phyloP scores from a whole-genome alignment of 1,140 invertebrate genomes.

The Drosophila nannoptera region DNA sequence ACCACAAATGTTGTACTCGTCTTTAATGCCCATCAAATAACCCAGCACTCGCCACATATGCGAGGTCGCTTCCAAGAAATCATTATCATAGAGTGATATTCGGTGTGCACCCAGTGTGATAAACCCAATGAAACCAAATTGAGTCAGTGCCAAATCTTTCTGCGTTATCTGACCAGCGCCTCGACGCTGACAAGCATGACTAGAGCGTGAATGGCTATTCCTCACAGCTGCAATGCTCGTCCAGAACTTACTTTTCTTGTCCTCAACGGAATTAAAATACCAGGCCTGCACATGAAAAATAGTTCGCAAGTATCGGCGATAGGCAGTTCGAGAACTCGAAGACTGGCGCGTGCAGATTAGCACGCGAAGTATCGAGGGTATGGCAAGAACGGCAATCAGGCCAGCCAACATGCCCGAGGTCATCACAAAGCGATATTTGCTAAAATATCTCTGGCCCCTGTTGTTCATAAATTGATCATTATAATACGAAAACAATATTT shows the following conservation, averaged over 20 bases:
- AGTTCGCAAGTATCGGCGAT: constrained; percentile 87
- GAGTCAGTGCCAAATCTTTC: constrained; percentile 90
- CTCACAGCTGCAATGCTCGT: constrained; percentile 84
- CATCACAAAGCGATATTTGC: constrained; percentile 82
- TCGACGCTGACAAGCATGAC: constrained; percentile 78
- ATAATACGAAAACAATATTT: background rate
- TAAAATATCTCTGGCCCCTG: constrained; percentile 84
- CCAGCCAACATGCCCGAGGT: constrained; percentile 83
- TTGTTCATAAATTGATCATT: background rate
- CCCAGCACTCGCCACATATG: constrained; percentile 93
- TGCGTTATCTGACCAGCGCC: constrained; percentile 82
- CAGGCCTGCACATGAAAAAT: constrained; percentile 86
- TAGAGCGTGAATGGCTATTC: constrained; percentile 83
- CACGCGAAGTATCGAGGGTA: constrained; percentile 83
- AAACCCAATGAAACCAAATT: constrained; percentile 92
- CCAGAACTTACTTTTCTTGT: constrained; percentile 79
- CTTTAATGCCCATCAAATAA: constrained; percentile 88
- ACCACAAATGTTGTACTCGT: constrained; percentile 80
- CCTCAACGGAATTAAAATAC: constrained; percentile 82
- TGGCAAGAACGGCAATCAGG: constrained; percentile 82
- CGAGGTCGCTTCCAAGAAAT: constrained; percentile 87
- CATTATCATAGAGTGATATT: constrained; percentile 83
- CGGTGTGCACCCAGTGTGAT: constrained; percentile 83
- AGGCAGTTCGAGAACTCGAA: constrained; percentile 83
- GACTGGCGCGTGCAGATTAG: constrained; percentile 85